These are phyloP conservation scores for Tethya wilhelma DNA, from an alignment of 37 sponge, comb jelly and placozoan species.

Conservation along the genomic window DNA sequence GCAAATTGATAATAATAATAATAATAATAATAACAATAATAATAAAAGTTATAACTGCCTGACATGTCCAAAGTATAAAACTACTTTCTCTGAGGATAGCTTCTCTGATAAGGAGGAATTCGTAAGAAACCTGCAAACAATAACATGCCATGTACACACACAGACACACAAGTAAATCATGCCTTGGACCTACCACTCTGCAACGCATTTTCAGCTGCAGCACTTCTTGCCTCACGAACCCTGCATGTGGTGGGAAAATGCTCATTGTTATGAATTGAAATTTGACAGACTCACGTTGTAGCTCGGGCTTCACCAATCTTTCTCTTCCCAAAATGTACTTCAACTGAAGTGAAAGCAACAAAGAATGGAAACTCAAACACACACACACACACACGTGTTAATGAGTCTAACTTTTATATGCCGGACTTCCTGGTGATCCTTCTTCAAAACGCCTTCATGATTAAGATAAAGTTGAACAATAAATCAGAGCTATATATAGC, in stretches of 20 bases:
- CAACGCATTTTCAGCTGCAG: constrained; percentile 39
- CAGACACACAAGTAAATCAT: not conserved
- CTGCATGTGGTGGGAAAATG: constrained; percentile 1
- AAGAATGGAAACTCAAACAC: not conserved
- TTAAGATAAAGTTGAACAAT: not conserved
- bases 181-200: constrained; percentile 16
- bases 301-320: not conserved
- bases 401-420: constrained; percentile 20
- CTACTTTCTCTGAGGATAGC: not conserved
- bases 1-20: not conserved
- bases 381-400: constrained; percentile 18
- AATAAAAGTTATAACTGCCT: not conserved
- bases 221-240: constrained; percentile 26
- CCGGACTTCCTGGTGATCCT: constrained; percentile 6
- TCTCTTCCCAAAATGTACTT: constrained; percentile 12
- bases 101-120: constrained; percentile 2
- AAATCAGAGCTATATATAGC: too few relatives aligned
- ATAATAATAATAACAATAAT: not conserved
- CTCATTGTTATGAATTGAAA: not conserved
- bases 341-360: constrained; percentile 3
- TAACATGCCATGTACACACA: not conserved
- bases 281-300: not conserved
- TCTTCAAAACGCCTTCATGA: not conserved
- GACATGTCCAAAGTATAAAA: too few relatives aligned
- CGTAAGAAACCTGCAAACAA: not conserved